Conservation (phyloP, 2,113 vertebrate species). For the Indri indri region DNA sequence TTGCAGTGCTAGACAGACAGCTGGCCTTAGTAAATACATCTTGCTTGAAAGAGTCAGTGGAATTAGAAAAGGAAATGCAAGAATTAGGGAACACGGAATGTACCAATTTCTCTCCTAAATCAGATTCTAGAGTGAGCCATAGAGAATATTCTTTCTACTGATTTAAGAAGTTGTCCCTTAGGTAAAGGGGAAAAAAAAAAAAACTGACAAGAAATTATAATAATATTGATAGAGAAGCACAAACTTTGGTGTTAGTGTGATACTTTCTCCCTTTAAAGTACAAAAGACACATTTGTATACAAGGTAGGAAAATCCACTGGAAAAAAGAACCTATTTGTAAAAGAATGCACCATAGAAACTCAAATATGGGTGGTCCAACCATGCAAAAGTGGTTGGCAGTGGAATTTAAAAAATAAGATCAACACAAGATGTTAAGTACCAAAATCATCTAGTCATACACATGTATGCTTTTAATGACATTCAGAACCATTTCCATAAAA, state of each 20-base stretch:
- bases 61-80: not conserved
- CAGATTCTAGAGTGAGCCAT: not conserved
- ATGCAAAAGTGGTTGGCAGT: not conserved
- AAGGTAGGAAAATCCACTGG: not conserved
- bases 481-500: constrained; percentile 46
- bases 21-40: not conserved
- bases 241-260: not conserved
- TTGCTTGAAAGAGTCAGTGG: not conserved
- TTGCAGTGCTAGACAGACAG: not conserved
- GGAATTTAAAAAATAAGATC: constrained; percentile 35
- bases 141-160: not conserved
- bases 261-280: not conserved
- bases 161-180: not conserved
- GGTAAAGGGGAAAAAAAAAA: not conserved
- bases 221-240: not conserved
- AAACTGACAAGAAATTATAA: not conserved
- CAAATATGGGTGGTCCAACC: constrained; percentile 17
- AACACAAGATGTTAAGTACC: constrained; percentile 48
- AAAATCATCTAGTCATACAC: constrained; percentile 36
- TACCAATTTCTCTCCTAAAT: not conserved
- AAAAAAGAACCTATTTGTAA: not conserved
- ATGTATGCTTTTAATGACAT: constrained; percentile 46
- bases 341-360: not conserved
- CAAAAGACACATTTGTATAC: not conserved
- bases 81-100: not conserved